Evolutionary conservation across 2,888 invertebrate genomes (phyloP), one percentile per base, ranked within the genome.

Genomic region (Diarsia mendica): DNA sequence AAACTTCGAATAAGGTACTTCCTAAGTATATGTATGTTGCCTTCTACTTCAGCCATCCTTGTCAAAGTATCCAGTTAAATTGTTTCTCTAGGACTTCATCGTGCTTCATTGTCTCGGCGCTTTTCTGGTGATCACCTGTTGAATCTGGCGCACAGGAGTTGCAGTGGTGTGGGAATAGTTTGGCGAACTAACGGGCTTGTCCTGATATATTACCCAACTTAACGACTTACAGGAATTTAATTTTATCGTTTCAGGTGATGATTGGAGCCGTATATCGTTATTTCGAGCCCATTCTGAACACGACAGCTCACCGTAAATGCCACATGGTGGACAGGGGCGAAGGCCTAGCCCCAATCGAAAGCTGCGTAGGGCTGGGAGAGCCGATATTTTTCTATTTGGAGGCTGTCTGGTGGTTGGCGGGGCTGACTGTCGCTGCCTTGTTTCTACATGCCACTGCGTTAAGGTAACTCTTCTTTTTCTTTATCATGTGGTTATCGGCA

Each of bases 311-410:
- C 68, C 95, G 96, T 67, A 90, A 95, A 72, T 97, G 97, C 77
- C 96, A 96, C 91, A 85, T 90, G 60, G 93, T 96, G 58, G 97
- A 97, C 88, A 94, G 98, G 79, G 98, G 98, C 4, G 95, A 96
- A 11, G 97, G 95, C 13, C 92, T 97, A 48, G 89, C 97, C 0
- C 97, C 97, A 0, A 97, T 98, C 0, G 96, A 97, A 82, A 98
- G 98, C 89, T 99, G 98, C 91, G 97, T 98, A 87, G 98, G 98
- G 0, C 91, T 98, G 1, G 98, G 98, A 0, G 98, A 98, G 85
- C 98, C 98, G 0, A 97, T 98, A 76, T 97, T 98, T 91, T 99
- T 99, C 94, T 99, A 99, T 91, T 94, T 98, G 72, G 97, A 98
- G 88, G 97, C 97, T 5, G 97, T 98, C 0, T 99, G 98, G 97